Evolutionary conservation across 1,140 invertebrate genomes (phyloP).

Genomic region (Diabrotica virgifera): DNA sequence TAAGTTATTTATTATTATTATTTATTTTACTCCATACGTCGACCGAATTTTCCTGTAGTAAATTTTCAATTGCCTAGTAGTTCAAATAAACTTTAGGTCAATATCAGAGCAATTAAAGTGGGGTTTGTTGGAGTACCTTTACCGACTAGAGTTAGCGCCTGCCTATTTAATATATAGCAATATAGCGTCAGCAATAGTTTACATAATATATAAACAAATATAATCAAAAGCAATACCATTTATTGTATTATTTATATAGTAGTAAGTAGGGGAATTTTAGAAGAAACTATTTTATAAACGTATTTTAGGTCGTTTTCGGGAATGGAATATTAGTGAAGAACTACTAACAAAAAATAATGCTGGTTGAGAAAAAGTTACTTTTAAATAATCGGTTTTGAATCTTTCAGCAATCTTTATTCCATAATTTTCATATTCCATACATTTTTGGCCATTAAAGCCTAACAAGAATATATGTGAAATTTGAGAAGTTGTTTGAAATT

Average conservation of each 20-base stretch:
- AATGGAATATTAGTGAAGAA: too few species aligned
- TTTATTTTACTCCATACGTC: too few species aligned
- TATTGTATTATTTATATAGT: slow-evolving; percentile 42
- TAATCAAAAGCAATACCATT: slow-evolving; percentile 48
- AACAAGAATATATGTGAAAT: too few species aligned
- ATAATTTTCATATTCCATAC: too few species aligned
- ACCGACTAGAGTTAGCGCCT: slow-evolving; percentile 35
- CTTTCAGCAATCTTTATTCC: too few species aligned
- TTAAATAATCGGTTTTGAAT: too few species aligned
- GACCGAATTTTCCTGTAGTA: too few species aligned
- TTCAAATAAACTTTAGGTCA: slow-evolving; percentile 13
- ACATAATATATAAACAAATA: slow-evolving; percentile 40
- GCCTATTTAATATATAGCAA: slow-evolving; percentile 49
- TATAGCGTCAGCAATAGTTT: slow-evolving; percentile 48
- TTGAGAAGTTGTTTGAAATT: too few species aligned
- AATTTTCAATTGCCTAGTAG: not conserved
- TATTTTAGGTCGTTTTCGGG: slow-evolving; percentile 6
- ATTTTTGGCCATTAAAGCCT: too few species aligned
- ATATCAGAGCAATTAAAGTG: slow-evolving; percentile 23
- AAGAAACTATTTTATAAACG: slow-evolving; percentile 6
- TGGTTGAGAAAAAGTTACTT: too few species aligned
- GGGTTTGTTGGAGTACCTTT: slow-evolving; percentile 24
- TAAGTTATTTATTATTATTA: too few species aligned
- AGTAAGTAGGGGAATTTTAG: slow-evolving; percentile 27
- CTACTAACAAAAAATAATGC: too few species aligned